Base-by-base conservation (phyloP, 1,140 invertebrate species). In the Sycophila sp. region DNA sequence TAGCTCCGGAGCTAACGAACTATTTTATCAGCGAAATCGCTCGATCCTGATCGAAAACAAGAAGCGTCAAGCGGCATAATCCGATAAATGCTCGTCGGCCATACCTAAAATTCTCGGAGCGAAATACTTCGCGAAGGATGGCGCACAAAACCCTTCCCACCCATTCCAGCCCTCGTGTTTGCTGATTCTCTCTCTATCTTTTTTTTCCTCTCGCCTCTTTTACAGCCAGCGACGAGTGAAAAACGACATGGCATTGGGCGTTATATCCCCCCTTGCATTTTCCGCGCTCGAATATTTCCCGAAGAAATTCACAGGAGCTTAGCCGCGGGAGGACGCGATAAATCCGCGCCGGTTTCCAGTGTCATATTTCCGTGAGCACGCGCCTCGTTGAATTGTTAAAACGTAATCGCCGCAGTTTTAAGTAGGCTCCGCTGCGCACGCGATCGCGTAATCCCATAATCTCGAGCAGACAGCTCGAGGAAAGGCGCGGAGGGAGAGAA, bases 371-470 rank as follows among this genome's bases (percentile, higher is more conserved):
- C 3, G 26, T 6, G 7, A 1, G 11, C 47, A 2, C 1, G n/a
- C 19, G 19, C 26, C 11, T 0, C 22, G 32, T 28, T 56, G 51
- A 71, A 71, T 71, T 71, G 62, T 71, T 47, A 71, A 65, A 71
- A 47, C 40, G 69, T 59, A 65, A 71, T 59, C 40, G 60, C 36
- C 59, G 38, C 38, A 70, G 59, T 56, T 70, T 70, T 69, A 69
- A 69, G 56, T 69, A 40, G 56, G n/a, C 30, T 42, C 36, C 13
- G 11, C 36, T 2, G 15, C 15, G 32, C 38, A 38, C 32, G 60
- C 53, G 62, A 58, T 45, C 51, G 30, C 40, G 28, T 59, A 71
- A 71, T 71, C 69, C 60, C 32, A 28, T 64, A 65, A 65, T 71
- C 69, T 49, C 55, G 32, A 56, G 67, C 56, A 38, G 59, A 70